Evolutionary conservation across 2,113 vertebrate species (phyloP).

Genomic region (Thinocorus orbignyianus): DNA sequence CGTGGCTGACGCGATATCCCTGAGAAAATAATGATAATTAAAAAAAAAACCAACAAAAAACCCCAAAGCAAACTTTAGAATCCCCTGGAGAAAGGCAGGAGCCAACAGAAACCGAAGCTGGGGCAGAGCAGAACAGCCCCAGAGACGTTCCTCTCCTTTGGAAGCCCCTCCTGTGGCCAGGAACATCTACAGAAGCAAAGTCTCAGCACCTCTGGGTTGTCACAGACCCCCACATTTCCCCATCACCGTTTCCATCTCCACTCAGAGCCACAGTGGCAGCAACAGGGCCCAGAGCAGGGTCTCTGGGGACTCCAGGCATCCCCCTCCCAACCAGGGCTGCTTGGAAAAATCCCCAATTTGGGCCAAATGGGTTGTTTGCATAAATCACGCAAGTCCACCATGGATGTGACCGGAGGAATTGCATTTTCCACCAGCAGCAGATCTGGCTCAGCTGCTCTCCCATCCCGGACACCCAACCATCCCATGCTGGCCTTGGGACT

Average conservation of each 20-base stretch:
- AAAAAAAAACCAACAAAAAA: neutral
- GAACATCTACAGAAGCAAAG: neutral
- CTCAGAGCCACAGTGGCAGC: neutral
- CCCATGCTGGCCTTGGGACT: accelerated
- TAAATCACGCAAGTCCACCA: accelerated
- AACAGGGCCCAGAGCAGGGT: accelerated
- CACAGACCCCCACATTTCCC: accelerated
- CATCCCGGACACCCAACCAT: neutral
- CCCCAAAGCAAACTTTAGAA: neutral
- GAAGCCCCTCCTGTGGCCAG: accelerated
- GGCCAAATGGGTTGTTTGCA: neutral
- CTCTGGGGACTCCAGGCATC: accelerated
- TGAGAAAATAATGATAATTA: neutral
- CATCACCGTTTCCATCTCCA: accelerated
- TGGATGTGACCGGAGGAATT: neutral
- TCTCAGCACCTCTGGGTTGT: accelerated
- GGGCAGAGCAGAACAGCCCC: neutral
- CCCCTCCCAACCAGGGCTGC: neutral
- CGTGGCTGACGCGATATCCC: neutral
- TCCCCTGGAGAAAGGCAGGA: accelerated
- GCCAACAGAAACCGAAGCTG: neutral
- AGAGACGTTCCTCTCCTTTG: accelerated
- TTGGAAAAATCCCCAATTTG: too few relatives aligned
- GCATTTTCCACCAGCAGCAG: accelerated
- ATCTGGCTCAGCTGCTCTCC: neutral